Evolutionary conservation across 1,140 invertebrate genomes (phyloP).

Genomic region (Leptinotarsa texana): DNA sequence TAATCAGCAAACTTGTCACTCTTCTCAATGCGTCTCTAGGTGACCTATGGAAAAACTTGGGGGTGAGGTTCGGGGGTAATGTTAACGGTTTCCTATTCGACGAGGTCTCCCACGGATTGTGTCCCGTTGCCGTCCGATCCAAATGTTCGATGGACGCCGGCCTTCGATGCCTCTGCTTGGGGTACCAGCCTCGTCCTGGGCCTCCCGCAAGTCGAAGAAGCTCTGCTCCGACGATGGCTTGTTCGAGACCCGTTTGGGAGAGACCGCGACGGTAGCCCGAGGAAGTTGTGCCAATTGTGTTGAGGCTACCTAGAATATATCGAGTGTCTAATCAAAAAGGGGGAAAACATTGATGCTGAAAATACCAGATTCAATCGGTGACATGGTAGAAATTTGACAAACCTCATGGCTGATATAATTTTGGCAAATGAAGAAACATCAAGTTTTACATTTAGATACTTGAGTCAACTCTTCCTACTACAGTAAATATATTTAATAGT

Average conservation of each 20-base stretch:
- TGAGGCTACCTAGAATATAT: conserved; percentile 56
- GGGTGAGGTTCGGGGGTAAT: conserved; percentile 80
- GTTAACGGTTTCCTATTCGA: conserved; percentile 73
- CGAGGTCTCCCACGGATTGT: conserved; percentile 54
- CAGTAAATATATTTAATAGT: too few relatives aligned
- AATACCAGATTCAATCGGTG: too few relatives aligned
- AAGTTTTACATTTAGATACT: too few relatives aligned
- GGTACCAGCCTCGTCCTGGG: conserved; percentile 82
- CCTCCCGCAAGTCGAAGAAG: conserved; percentile 75
- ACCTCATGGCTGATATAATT: too few relatives aligned
- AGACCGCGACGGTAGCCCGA: conserved; percentile 44
- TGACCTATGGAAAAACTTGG: conserved; percentile 84
- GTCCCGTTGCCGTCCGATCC: conserved; percentile 67
- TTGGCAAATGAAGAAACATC: too few relatives aligned
- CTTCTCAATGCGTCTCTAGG: conserved; percentile 80
- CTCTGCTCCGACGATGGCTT: conserved; percentile 73
- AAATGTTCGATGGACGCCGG: conserved; percentile 83
- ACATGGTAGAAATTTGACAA: too few relatives aligned
- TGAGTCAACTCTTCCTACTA: too few relatives aligned
- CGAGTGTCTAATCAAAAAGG: not conserved
- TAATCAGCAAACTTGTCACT: conserved; percentile 84
- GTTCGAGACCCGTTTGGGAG: conserved; percentile 46
- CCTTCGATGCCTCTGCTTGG: conserved; percentile 69
- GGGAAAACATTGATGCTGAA: too few relatives aligned
- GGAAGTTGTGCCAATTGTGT: conserved; percentile 56